Base-by-base conservation (phyloP, 2,888 invertebrate genomes). In the Ophion obscuratus region DNA sequence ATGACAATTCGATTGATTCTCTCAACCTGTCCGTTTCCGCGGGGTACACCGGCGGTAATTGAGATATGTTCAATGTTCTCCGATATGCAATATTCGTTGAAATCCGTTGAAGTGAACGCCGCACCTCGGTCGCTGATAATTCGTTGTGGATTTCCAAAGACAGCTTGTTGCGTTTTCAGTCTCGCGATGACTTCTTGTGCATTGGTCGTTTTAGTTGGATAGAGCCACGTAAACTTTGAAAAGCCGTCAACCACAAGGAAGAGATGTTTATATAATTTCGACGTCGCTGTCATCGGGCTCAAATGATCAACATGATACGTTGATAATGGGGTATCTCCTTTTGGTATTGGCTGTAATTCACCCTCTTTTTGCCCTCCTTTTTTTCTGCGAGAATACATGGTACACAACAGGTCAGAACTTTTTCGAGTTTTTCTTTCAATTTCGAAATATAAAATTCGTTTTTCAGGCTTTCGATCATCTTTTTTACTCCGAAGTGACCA, bases 211-310 rank as follows among this genome's bases (percentile, higher is more conserved):
- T 73, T 80, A n/a, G n/a, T 81, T 1, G 67, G 73, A 59, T 73
- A 80, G 1, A 80, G 90, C 92, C 92, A 92, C 0, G 83, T 84
- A 79, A 92, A 93, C 76, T 92, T 93, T 0, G 90, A 87, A 76
- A 92, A 92, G 0, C 78, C 89, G 68, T 93, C 92, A 5, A 92
- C 84, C 1, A 92, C 88, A 1, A 84, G 90, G n/a, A 93, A 89
- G 10, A 92, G 87, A 78, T 92, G 86, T 57, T 90, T 89, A 92
- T 17, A 86, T 31, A 31, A 85, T 76, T 92, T 92, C n/a, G 88
- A 85, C 1, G 91, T 92, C 20, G 89, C 76, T 4, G 85, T 77
- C 80, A 93, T 83, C 17, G 92, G 93, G 36, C 92, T 2, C 24
- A 93, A 66, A 83, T 92, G 91, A 91, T 77, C 77, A 93, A 93